Evolutionary conservation across 2,888 invertebrate genomes (phyloP).

Genomic region (Diloba caeruleocephala): DNA sequence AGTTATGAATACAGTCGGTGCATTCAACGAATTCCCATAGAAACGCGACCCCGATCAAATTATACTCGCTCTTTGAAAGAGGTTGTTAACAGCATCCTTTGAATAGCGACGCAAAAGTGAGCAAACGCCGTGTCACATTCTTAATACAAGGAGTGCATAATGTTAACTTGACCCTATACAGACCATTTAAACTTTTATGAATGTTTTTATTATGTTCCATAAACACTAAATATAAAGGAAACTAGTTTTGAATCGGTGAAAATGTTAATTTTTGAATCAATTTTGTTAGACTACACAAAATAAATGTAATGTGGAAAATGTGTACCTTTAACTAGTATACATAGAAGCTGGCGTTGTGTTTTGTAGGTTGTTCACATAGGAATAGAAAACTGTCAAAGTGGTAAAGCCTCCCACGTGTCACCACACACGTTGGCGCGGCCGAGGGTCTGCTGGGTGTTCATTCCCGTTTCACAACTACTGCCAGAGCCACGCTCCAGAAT

Average conservation of each 20-base stretch:
- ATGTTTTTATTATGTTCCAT: slow-evolving; percentile 78
- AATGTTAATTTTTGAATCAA: slow-evolving; percentile 67
- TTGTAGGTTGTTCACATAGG: slow-evolving; percentile 47
- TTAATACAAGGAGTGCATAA: slow-evolving; percentile 80
- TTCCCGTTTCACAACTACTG: slow-evolving; percentile 15
- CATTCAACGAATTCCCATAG: slow-evolving; percentile 83
- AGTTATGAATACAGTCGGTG: slow-evolving; percentile 54
- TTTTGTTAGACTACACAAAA: slow-evolving; percentile 44
- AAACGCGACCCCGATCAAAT: slow-evolving; percentile 87
- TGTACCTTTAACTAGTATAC: slow-evolving; percentile 51
- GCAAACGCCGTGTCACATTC: slow-evolving; percentile 85
- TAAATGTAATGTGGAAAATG: slow-evolving; percentile 43
- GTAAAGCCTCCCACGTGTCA: slow-evolving; percentile 72
- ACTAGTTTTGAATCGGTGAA: slow-evolving; percentile 73
- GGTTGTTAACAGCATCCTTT: slow-evolving; percentile 88
- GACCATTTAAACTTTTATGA: slow-evolving; percentile 79
- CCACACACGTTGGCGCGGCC: slow-evolving; percentile 69
- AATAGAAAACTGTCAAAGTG: slow-evolving; percentile 50
- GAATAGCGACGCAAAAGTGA: slow-evolving; percentile 85
- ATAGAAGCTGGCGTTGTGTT: slow-evolving; percentile 45
- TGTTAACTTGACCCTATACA: slow-evolving; percentile 83
- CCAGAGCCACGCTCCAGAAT: slow-evolving; percentile 39
- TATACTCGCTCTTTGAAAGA: slow-evolving; percentile 86
- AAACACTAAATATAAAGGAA: slow-evolving; percentile 72
- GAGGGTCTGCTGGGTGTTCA: slow-evolving; percentile 32